These are phyloP conservation scores for Neotoxoptera formosana DNA, from an alignment of 1,140 invertebrate genomes.

Conservation along the genomic window DNA sequence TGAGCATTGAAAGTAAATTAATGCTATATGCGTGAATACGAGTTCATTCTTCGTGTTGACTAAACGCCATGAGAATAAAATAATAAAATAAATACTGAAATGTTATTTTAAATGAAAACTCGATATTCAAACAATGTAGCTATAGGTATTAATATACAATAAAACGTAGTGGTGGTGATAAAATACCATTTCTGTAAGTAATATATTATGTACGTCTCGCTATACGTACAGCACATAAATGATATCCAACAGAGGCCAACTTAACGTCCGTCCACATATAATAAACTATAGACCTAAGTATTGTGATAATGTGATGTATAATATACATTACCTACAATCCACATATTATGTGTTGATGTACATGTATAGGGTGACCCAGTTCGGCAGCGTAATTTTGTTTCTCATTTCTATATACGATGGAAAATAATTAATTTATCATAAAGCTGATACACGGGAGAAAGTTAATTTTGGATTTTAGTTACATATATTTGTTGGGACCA, in stretches of 20 bases:
- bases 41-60: neutral
- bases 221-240: neutral
- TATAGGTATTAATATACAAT: neutral
- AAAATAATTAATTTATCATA: constrained; percentile 45
- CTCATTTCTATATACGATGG: neutral
- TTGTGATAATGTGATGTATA: neutral
- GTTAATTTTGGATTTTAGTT: neutral
- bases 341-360: constrained; percentile 1
- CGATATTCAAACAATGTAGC: neutral
- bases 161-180: neutral
- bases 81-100: neutral
- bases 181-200: neutral
- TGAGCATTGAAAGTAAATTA: neutral
- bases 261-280: neutral
- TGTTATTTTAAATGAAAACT: neutral
- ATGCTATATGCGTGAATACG: neutral
- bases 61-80: neutral
- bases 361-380: neutral
- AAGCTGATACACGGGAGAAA: neutral
- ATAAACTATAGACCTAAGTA: neutral
- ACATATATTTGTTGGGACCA: neutral
- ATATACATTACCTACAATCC: neutral
- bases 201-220: neutral
- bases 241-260: neutral
- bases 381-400: neutral